Evolutionary conservation across 92 coral and sea anemone genomes (phyloP).

Genomic region (Paragorgia papillata): DNA sequence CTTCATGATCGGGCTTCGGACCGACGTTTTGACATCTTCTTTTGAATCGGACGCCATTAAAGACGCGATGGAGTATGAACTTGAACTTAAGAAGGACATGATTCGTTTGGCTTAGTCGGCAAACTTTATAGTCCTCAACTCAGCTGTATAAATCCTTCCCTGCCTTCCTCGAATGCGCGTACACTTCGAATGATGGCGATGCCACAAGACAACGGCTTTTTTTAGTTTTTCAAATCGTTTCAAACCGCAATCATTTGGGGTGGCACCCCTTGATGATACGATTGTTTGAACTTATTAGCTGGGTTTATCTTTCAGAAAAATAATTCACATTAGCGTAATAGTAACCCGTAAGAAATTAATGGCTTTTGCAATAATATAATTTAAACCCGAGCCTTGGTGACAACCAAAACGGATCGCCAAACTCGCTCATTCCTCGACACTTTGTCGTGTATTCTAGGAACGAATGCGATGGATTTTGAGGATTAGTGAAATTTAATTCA

Average conservation of each 20-base stretch:
- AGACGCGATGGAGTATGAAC: slow-evolving; percentile 41
- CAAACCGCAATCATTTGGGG: slow-evolving; percentile 2
- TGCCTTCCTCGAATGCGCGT: not conserved
- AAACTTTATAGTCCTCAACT: too few relatives aligned
- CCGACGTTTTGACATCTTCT: not conserved
- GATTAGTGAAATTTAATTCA: too few relatives aligned
- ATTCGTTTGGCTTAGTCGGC: not conserved
- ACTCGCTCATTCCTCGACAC: too few relatives aligned
- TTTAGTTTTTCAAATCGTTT: too few relatives aligned
- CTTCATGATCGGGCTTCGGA: not conserved
- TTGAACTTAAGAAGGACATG: not conserved
- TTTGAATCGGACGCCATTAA: slow-evolving; percentile 33
- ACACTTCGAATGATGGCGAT: not conserved
- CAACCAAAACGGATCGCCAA: not conserved
- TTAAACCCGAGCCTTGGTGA: not conserved
- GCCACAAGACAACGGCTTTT: not conserved
- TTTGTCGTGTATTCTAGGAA: too few relatives aligned
- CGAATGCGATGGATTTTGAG: too few relatives aligned
- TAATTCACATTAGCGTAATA: slow-evolving; percentile 15
- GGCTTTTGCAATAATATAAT: slow-evolving; percentile 20
- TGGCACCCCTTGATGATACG: slow-evolving; percentile 43
- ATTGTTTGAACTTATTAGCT: slow-evolving; percentile 38
- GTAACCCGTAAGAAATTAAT: slow-evolving; percentile 17
- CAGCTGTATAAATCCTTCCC: too few relatives aligned
- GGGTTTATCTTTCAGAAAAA: slow-evolving; percentile 33